Base-by-base conservation (phyloP, 1,140 invertebrate genomes). In the Archegozetes longisetosus region DNA sequence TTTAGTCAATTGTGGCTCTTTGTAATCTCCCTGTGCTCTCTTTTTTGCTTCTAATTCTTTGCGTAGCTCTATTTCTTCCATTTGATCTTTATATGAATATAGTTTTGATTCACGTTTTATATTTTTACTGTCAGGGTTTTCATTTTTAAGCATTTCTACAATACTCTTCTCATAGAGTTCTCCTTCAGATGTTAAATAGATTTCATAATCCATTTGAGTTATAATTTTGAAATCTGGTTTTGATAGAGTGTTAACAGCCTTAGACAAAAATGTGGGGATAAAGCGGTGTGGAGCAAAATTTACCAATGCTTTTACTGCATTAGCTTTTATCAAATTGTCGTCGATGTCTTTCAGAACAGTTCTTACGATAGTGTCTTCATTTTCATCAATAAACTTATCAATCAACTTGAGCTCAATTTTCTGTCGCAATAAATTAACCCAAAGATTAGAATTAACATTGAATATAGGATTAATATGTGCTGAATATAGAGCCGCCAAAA, bases 61-160 rank as follows among this genome's bases (percentile, higher is more conserved):
- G 40, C 86, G 76, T 29, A 98, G 72, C 68, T 93, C 86, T 58
- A 95, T 72, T 71, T 97, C 94, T 69, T 94, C 93, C 67, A 94
- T 76, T 71, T 98, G 94, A 66, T 98, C 94, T 70, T 94, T 92
- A 70, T 91, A 95, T 20, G 89, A 93, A 71, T 98, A 98, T 2
- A 83, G 86, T 75, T 96, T 98, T 70, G 88, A 97, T 69, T 98
- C 93, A 47, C 92, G 77, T 73, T 92, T 94, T 68, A 98, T 79
- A 67, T 98, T 96, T 75, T 86, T 84, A 20, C 80, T 79, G 53
- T 70, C 62, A 0, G 65, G 66, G 22, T 78, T 77, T 26, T 70
- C 65, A 54, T 77, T 73, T 62, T 68, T 70, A 51, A 61, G 40
- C 12, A 61, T 82, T 6, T 89, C 86, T 55, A 96, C 74, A 1